These are phyloP conservation scores for Chitala chitala DNA, from an alignment of 2,113 vertebrate genomes.

Conservation along the genomic window DNA sequence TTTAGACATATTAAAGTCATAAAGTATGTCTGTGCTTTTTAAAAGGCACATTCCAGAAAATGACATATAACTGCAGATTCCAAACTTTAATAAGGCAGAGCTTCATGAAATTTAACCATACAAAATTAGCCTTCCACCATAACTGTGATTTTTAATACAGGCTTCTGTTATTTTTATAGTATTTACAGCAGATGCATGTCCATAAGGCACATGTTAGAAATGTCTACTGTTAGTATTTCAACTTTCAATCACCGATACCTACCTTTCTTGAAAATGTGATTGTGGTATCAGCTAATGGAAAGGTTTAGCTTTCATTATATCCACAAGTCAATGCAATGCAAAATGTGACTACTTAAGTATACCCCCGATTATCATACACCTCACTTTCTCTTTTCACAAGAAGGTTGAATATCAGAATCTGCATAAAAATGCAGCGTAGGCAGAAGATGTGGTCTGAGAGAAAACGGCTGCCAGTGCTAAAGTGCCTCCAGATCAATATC, in stretches of 20 bases:
- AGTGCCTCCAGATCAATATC: neutral
- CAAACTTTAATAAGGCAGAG: too few relatives aligned
- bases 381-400: neutral
- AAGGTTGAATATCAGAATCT: neutral
- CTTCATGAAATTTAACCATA: too few relatives aligned
- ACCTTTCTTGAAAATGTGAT: neutral
- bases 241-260: neutral
- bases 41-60: too few relatives aligned
- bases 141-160: too few relatives aligned
- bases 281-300: neutral
- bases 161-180: too few relatives aligned
- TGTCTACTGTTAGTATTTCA: neutral
- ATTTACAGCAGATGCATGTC: neutral
- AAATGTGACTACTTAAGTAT: neutral
- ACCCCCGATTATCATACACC: neutral
- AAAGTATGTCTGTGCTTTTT: neutral
- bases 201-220: neutral
- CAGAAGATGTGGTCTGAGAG: neutral
- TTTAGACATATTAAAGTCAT: neutral
- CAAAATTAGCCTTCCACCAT: too few relatives aligned
- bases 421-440: neutral
- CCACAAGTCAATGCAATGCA: neutral
- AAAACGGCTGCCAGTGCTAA: neutral
- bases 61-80: too few relatives aligned
- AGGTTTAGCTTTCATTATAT: neutral